Percentiles rank a stretch among this genome's conserved stretches.
These are phyloP conservation scores for Gulo gulo DNA, from an alignment of 2,113 vertebrate species.

Conservation along the genomic window DNA sequence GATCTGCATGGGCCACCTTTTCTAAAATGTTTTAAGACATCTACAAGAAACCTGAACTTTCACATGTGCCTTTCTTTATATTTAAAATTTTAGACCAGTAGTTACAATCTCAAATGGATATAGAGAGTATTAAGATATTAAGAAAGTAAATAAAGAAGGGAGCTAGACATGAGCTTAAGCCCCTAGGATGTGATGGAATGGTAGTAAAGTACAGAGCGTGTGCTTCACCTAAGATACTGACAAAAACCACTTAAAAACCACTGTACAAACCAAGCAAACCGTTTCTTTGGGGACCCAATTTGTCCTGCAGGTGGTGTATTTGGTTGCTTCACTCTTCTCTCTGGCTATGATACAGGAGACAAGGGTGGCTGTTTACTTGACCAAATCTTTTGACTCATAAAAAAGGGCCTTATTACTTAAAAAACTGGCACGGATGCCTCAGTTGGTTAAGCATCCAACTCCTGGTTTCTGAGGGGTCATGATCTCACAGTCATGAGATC, in stretches of 20 bases:
- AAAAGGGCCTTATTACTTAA: background rate
- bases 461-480: background rate
- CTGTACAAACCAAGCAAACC: background rate
- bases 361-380: background rate
- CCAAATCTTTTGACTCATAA: background rate
- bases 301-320: background rate
- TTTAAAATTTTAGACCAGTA: background rate
- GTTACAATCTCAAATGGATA: background rate
- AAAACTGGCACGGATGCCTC: background rate
- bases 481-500: background rate
- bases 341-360: background rate
- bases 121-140: background rate
- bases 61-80: background rate
- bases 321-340: background rate
- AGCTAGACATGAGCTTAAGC: background rate
- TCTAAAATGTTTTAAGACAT: background rate
- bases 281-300: background rate
- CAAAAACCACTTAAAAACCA: background rate
- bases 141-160: background rate
- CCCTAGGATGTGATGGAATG: background rate
- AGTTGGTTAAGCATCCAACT: background rate
- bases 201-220: background rate
- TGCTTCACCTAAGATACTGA: background rate
- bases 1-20: background rate
- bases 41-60: background rate